Conservation (phyloP, 2,797 vertebrate genomes). For the Sebastes kiyomatsui region DNA sequence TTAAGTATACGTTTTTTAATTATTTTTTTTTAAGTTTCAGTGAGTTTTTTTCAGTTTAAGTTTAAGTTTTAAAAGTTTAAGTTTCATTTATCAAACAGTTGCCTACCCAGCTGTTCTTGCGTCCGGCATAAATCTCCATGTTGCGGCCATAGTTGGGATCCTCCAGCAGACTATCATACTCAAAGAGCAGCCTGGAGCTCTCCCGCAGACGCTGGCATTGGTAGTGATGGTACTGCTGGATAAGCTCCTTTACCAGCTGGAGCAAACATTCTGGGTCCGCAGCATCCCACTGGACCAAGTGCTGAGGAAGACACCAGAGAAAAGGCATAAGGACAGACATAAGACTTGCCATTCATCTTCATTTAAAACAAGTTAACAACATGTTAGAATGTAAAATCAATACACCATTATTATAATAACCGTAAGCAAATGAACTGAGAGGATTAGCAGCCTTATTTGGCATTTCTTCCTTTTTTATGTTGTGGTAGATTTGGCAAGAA, state of each 20-base stretch:
- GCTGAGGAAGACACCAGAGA: conserved; percentile 77
- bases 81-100: not conserved
- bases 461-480: not conserved
- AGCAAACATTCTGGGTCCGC: conserved; percentile 92
- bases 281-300: conserved; percentile 93
- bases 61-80: no score
- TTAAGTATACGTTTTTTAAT: no score
- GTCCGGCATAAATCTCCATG: conserved; percentile 96
- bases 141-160: conserved; percentile 92
- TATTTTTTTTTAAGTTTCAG: no score
- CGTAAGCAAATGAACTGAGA: not conserved
- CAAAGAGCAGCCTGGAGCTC: conserved; percentile 97
- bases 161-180: conserved; percentile 96
- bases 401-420: not conserved
- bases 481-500: not conserved
- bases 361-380: not conserved
- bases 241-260: conserved; percentile 96
- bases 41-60: no score
- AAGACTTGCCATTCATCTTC: not conserved
- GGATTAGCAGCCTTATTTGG: conserved; percentile 4
- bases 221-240: conserved; percentile 97
- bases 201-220: conserved; percentile 94
- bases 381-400: not conserved
- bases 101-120: conserved; percentile 97
- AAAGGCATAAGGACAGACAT: not conserved